phyloP scores from a whole-genome alignment of 2,113 vertebrate species.

The Chaetops frenatus region DNA sequence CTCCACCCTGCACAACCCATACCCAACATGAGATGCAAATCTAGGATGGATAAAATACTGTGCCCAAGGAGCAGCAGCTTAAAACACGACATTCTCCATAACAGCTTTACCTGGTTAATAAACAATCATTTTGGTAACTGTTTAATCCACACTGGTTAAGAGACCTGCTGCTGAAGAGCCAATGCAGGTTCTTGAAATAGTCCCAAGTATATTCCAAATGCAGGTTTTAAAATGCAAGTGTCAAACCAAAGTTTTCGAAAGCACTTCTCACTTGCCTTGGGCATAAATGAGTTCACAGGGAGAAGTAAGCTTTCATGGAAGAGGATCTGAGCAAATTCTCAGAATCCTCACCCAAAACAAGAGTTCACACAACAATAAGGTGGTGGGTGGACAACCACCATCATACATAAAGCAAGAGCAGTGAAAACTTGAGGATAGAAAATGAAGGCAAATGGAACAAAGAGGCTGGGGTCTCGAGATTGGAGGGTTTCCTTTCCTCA shows the following conservation, averaged over 20 bases:
- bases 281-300: conserved; percentile 34
- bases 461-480: neutral
- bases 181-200: neutral
- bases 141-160: conserved; percentile 14
- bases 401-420: neutral
- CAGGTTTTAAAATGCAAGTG: conserved; percentile 1
- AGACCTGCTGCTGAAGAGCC: neutral
- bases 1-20: rapidly evolving
- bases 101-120: neutral
- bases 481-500: neutral
- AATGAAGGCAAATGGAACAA: neutral
- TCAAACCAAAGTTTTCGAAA: conserved; percentile 28
- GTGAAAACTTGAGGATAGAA: neutral
- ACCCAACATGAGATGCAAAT: rapidly evolving
- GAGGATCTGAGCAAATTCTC: conserved; percentile 45
- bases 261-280: neutral
- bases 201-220: neutral
- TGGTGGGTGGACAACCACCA: neutral
- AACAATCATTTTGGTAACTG: neutral
- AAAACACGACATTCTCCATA: neutral
- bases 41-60: neutral
- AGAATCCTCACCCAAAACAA: neutral
- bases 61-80: neutral
- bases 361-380: neutral
- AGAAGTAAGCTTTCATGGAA: neutral